phyloP scores from a whole-genome alignment of 64 coral and sea anemone species.

The Actinia tenebrosa region DNA sequence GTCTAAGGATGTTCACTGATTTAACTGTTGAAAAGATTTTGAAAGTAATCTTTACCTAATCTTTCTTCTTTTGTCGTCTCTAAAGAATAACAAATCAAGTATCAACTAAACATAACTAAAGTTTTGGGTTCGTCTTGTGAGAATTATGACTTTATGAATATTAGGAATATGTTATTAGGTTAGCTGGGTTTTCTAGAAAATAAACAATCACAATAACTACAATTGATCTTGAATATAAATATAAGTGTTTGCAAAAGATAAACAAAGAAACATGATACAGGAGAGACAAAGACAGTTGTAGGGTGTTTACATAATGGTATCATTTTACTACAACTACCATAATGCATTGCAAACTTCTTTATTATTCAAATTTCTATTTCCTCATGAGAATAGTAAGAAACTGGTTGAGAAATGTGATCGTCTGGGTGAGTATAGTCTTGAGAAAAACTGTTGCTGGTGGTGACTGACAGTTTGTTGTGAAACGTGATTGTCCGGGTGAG shows the following conservation, averaged over 20 bases:
- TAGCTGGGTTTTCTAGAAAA: neutral
- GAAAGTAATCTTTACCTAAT: conserved; percentile 9
- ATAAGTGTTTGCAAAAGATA: neutral
- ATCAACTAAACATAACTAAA: conserved; percentile 8
- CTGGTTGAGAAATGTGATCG: no score
- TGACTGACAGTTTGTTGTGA: no score
- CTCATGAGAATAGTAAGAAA: no score
- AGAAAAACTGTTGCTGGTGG: no score
- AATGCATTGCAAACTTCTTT: no score
- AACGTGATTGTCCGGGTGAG: no score
- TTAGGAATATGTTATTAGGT: neutral
- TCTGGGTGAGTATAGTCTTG: no score
- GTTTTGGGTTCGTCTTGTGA: neutral
- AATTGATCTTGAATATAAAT: neutral
- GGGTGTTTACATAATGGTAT: no score
- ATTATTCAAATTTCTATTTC: no score
- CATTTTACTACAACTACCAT: no score
- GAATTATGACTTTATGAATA: neutral
- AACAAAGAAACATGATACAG: no score
- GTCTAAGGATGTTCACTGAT: neutral
- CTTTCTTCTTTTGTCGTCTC: conserved; percentile 16
- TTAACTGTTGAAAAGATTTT: conserved; percentile 9
- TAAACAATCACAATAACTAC: neutral
- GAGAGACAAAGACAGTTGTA: no score
- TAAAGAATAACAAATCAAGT: conserved; percentile 27